Conservation (phyloP, 2,888 invertebrate species). For the Apamea crenata region DNA sequence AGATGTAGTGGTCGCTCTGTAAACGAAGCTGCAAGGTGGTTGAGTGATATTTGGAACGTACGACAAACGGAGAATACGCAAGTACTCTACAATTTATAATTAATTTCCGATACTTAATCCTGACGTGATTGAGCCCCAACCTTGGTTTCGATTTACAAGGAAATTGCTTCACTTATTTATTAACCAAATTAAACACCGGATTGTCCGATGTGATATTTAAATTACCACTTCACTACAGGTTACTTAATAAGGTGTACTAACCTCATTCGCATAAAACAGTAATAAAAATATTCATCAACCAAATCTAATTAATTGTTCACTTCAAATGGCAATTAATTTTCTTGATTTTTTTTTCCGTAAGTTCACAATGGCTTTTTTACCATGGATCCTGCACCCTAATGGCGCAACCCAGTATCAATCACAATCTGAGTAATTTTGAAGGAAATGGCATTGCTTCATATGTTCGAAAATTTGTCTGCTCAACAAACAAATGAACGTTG, state of each 20-base stretch:
- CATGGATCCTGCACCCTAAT: background rate
- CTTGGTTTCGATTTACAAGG: slow-evolving; percentile 68
- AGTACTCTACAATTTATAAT: slow-evolving; percentile 55
- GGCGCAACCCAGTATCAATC: background rate
- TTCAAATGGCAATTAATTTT: background rate
- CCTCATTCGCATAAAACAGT: background rate
- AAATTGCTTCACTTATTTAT: slow-evolving; percentile 65
- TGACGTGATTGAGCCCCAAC: slow-evolving; percentile 58
- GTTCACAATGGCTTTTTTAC: background rate
- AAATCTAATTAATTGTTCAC: background rate
- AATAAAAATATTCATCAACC: background rate
- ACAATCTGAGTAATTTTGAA: background rate
- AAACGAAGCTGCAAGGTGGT: slow-evolving; percentile 72
- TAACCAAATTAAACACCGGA: slow-evolving; percentile 26
- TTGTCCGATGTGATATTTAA: slow-evolving; percentile 24
- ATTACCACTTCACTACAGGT: slow-evolving; percentile 2
- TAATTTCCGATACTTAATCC: slow-evolving; percentile 73
- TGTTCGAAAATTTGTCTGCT: background rate
- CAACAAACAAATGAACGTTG: no score
- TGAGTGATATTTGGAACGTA: slow-evolving; percentile 76
- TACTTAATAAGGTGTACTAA: background rate
- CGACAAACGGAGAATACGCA: slow-evolving; percentile 50
- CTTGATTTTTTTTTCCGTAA: background rate
- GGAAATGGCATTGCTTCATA: background rate
- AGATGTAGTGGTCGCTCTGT: slow-evolving; percentile 28